Conservation (phyloP, 92 coral and sea anemone species). For the Parazoanthus atlanticus region DNA sequence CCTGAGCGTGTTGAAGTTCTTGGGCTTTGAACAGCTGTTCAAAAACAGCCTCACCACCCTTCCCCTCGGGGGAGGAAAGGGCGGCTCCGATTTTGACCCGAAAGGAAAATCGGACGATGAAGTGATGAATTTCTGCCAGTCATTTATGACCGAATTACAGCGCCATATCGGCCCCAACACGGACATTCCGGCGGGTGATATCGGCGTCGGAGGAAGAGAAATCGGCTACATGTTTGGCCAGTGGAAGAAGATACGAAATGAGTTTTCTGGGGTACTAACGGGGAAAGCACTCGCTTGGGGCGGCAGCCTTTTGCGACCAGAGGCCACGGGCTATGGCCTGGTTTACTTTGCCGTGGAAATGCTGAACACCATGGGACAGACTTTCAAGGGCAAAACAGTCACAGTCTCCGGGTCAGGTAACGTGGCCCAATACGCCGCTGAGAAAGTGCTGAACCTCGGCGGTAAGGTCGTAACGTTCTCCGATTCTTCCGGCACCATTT, state of each 20-base stretch:
- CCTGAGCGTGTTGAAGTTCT: conserved; percentile 81
- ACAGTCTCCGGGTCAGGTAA: conserved; percentile 87
- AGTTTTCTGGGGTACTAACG: conserved; percentile 88
- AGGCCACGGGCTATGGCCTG: conserved; percentile 89
- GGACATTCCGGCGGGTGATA: conserved; percentile 92
- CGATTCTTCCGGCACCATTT: conserved; percentile 81
- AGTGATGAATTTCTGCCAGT: conserved; percentile 93
- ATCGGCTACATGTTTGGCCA: conserved; percentile 94
- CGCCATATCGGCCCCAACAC: conserved; percentile 94
- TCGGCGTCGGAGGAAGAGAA: conserved; percentile 90
- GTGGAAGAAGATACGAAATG: conserved; percentile 86
- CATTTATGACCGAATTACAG: conserved; percentile 88
- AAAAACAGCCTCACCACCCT: conserved; percentile 89
- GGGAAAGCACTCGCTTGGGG: conserved; percentile 80
- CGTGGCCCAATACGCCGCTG: conserved; percentile 91
- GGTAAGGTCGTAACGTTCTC: conserved; percentile 84
- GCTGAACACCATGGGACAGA: conserved; percentile 79
- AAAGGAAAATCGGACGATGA: conserved; percentile 85
- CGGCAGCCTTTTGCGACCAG: conserved; percentile 88
- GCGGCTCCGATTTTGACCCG: conserved; percentile 91
- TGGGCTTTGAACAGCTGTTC: conserved; percentile 88
- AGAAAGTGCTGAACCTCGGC: conserved; percentile 78
- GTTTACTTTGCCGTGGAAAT: conserved; percentile 92
- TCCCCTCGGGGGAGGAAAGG: conserved; percentile 91
- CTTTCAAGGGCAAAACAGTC: conserved; percentile 76